phyloP scores from a whole-genome alignment of 2,113 vertebrate genomes.

The Oncorhynchus clarkii region DNA sequence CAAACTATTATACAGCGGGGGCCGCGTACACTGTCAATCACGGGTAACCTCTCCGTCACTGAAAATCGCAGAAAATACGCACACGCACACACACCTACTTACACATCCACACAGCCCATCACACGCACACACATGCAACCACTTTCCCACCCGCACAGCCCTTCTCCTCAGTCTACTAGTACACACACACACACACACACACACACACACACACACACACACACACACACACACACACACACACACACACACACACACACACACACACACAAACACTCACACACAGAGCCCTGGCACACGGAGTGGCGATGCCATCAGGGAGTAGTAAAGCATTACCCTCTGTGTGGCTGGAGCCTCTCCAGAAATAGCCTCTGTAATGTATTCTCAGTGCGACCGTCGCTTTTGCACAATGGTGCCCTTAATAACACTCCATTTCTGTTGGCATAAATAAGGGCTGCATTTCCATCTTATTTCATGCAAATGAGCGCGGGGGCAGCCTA shows the following conservation, averaged over 20 bases:
- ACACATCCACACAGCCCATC: constrained; percentile 12
- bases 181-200: constrained; percentile 22
- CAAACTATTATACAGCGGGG: constrained; percentile 44
- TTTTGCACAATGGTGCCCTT: constrained; percentile 77
- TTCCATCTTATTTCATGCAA: constrained; percentile 81
- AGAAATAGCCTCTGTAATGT: constrained; percentile 78
- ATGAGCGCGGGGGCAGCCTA: constrained; percentile 66
- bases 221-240: constrained; percentile 11
- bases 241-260: constrained; percentile 9
- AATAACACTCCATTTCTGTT: constrained; percentile 78
- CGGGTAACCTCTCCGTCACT: constrained; percentile 40
- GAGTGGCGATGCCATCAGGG: constrained; percentile 73
- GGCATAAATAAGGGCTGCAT: constrained; percentile 78
- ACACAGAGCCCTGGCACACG: constrained; percentile 43
- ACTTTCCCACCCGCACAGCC: constrained; percentile 18
- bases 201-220: constrained; percentile 6
- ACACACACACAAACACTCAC: constrained; percentile 12
- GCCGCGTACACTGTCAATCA: constrained; percentile 58
- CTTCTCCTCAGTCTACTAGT: no score
- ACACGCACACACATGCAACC: not conserved
- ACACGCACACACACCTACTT: constrained; percentile 22
- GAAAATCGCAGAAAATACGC: not conserved
- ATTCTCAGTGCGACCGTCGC: constrained; percentile 70
- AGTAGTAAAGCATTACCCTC: constrained; percentile 75
- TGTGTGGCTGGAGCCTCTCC: constrained; percentile 71